Evolutionary conservation across 2,113 vertebrate genomes (phyloP).

Genomic region (Cettia cetti): DNA sequence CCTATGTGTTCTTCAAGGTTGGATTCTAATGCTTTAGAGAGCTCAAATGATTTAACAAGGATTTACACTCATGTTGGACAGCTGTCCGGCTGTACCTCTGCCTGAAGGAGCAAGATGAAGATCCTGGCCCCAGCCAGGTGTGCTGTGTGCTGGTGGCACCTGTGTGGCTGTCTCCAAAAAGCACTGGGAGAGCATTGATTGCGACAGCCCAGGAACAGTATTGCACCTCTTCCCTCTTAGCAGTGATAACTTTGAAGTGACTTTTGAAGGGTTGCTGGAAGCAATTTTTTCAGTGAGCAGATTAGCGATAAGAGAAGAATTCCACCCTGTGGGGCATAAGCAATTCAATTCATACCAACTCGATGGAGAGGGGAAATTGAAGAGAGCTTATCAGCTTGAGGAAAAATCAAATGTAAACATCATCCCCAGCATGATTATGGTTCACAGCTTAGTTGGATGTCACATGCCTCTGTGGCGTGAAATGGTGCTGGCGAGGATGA

Average conservation of each 20-base stretch:
- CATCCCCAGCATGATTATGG: conserved; percentile 1
- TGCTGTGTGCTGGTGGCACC: not conserved
- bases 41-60: not conserved
- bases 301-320: conserved; percentile 49
- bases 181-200: fast-evolving
- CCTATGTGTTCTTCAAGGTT: not conserved
- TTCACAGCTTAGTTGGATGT: conserved; percentile 27
- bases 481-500: not conserved
- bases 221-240: not conserved
- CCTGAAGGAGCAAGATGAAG: not conserved
- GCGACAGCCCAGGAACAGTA: fast-evolving
- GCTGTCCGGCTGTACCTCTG: not conserved
- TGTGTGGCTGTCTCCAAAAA: not conserved
- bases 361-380: conserved; percentile 18
- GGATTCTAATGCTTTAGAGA: not conserved
- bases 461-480: conserved; percentile 2
- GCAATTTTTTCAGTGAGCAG: not conserved
- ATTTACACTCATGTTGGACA: not conserved
- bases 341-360: not conserved
- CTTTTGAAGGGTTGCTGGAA: conserved; percentile 34
- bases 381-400: conserved; percentile 50
- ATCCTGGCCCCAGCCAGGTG: not conserved
- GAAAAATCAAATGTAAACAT: conserved; percentile 51
- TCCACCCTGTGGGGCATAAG: not conserved
- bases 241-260: not conserved